Base-by-base conservation (phyloP, 1,140 invertebrate species). In the Zelostemma sp. region DNA sequence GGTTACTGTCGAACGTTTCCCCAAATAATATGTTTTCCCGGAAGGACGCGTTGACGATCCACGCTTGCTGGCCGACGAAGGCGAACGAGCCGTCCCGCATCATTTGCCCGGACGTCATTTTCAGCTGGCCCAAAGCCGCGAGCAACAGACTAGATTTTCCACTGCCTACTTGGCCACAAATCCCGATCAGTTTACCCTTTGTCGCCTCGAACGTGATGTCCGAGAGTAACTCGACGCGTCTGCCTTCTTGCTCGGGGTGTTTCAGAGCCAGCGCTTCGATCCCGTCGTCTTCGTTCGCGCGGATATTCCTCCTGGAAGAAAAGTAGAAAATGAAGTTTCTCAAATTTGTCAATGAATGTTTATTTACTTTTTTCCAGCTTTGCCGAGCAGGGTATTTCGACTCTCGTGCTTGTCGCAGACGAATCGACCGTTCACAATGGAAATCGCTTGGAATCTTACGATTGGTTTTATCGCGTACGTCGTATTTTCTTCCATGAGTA, bases 21-120 rank as follows among this genome's bases (percentile, higher is more conserved):
- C 87, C 89, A 80, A 92, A 92, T 0, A 92, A 57, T 55, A 93
- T 90, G 74, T 93, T 93, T n/a, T 93, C 89, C 50, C 85, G 85
- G 0, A 92, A 76, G 3, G 90, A 90, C 0, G 86, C 85, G 78
- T 92, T 92, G 38, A 89, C 77, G 21, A 93, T 88, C 90, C 90
- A 92, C 0, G 92, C 85, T 68, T 90, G 87, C 76, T 93, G 92
- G 16, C 89, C 83, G 1, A 91, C 91, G 67, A 91, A 92, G 0
- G 91, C 91, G 57, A 90, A 84, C 11, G 77, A 80, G 6, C 90
- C 90, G 45, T 87, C 83, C 12, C 91, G 79, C 45, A 84, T 82
- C 6, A 92, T 68, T 41, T 86, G 78, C 6, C 91, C 91, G 4
- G 64, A 61, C 1, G 68, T 78, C 35, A 85, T 75, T 38, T 70